These are phyloP conservation scores for Plebejus argus DNA, from an alignment of 2,888 invertebrate genomes.

Conservation along the genomic window DNA sequence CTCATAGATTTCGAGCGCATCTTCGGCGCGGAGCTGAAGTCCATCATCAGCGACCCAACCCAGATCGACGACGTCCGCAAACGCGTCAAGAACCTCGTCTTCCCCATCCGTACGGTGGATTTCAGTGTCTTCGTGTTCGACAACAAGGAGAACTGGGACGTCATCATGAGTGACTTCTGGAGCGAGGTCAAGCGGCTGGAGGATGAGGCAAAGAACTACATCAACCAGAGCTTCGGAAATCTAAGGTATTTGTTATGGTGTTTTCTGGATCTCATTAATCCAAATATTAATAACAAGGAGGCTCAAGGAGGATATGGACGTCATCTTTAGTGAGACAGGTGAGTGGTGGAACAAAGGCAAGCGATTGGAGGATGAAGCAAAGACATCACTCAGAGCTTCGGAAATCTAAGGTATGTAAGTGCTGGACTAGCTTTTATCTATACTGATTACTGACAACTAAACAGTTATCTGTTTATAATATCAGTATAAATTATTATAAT, in stretches of 20 bases:
- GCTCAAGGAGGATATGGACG: no score
- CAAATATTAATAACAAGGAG: no score
- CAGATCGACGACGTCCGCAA: slow-evolving; percentile 92
- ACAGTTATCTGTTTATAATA: no score
- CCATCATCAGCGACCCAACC: slow-evolving; percentile 92
- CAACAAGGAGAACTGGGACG: slow-evolving; percentile 93
- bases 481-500: no score
- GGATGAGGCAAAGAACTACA: slow-evolving; percentile 90
- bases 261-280: no score
- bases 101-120: slow-evolving; percentile 87
- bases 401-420: no score
- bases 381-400: no score
- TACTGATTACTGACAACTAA: no score
- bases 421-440: no score
- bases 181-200: slow-evolving; percentile 88
- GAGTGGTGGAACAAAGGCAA: no score
- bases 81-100: slow-evolving; percentile 88
- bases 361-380: no score
- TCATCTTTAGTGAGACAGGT: no score
- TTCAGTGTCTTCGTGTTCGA: slow-evolving; percentile 91
- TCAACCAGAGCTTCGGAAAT: slow-evolving; percentile 91
- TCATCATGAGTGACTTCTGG: slow-evolving; percentile 88
- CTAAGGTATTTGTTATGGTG: slow-evolving; percentile 74
- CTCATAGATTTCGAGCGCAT: slow-evolving; percentile 94
- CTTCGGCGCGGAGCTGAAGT: slow-evolving; percentile 92